Evolutionary conservation across 2,888 invertebrate species (phyloP), one percentile per base, ranked within the genome.

Genomic region (Andrena minutula): DNA sequence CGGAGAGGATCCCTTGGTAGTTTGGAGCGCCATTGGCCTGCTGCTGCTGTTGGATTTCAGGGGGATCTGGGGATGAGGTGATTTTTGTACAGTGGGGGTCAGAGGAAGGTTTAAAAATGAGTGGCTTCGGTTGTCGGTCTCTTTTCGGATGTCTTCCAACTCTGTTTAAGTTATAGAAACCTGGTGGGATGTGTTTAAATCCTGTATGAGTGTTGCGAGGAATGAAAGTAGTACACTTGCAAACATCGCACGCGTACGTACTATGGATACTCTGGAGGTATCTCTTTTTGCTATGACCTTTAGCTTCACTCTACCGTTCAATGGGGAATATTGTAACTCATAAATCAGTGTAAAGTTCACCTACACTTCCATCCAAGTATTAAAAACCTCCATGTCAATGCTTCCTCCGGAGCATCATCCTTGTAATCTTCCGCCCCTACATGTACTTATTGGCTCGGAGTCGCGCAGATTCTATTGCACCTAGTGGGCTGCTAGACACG

Each of bases 291-390:
- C 23, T n/a, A 10, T 51, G 51, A 75, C 61, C 60, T 75, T 75
- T 12, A 32, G 32, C 10, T 60, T 8, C 26, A n/a, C 10, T 26
- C 6, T 10, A 28, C 66, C 20, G 47, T 49, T 8, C 4, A 47
- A 6, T n/a, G 30, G 23, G 2, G 16, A 23, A 30, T 10, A 8
- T 20, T 72, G 49, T 58, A 63, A 65, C 47, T 58, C 56, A 76
- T 58, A 64, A 65, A 64, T 73, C 60, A 61, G 8, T 16, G 23
- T 23, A 68, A 51, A 66, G 75, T 75, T 69, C 61, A 69, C 30
- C 53, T 7, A 58, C 68, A 8, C 7, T 68, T 32, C 8, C 16
- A 32, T 23, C 41, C 16, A 23, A 2, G 20, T 26, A 8, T 26
- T 56, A 56, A 56, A 56, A 56, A 26, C 23, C 26, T 26, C 23